phyloP scores from a whole-genome alignment of 2,113 vertebrate genomes.

The Indri indri region DNA sequence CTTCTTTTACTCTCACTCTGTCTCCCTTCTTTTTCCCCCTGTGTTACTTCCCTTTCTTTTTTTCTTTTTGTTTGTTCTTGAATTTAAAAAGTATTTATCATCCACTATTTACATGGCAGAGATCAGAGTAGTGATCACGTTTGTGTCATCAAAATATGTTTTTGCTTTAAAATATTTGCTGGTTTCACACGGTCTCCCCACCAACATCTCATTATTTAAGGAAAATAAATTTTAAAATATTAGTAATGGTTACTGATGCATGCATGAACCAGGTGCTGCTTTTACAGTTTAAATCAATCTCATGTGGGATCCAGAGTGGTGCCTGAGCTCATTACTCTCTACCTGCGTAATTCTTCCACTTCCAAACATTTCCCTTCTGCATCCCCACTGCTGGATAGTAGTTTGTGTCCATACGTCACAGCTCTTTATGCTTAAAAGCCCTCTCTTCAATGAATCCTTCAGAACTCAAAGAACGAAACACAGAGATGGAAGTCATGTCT shows the following conservation, averaged over 20 bases:
- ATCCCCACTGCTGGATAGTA: background rate
- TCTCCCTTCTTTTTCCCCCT: background rate
- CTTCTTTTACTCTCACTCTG: background rate
- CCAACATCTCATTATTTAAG: background rate
- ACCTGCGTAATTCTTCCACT: background rate
- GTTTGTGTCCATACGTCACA: background rate
- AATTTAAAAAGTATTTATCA: background rate
- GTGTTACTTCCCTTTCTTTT: background rate
- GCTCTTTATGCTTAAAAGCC: background rate
- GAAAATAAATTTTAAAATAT: background rate
- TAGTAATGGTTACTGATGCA: background rate
- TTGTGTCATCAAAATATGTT: background rate
- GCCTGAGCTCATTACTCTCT: background rate
- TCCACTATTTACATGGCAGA: background rate
- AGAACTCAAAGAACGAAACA: background rate
- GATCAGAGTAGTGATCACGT: background rate
- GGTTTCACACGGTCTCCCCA: fast-evolving
- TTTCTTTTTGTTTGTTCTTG: background rate
- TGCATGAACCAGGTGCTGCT: background rate
- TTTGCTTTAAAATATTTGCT: background rate
- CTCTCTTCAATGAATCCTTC: background rate
- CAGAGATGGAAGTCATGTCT: background rate
- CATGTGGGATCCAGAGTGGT: background rate
- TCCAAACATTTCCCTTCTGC: background rate
- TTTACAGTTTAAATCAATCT: background rate